Evolutionary conservation across 2,113 vertebrate species (phyloP), one percentile per base, ranked within the genome.

Genomic region (Silurus glanis): DNA sequence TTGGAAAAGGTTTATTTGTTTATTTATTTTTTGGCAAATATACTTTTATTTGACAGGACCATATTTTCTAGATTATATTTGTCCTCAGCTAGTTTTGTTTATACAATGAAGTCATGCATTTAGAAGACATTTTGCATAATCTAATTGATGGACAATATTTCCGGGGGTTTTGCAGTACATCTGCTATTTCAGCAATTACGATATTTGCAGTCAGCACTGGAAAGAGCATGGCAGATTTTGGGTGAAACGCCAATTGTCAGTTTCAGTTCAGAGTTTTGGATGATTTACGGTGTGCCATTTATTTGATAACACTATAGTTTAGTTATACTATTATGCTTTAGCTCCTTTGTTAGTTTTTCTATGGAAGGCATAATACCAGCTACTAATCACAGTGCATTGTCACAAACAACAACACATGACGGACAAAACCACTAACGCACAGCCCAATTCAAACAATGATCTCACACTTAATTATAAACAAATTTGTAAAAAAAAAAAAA

Each of bases 61-160:
- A 61, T 80, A 47, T 61, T 61, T 80, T 61, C 78, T 2, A 61
- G 9, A 61, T 61, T 80, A 45, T 59, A 80, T 80, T 47, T 80
- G 56, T 61, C 56, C 56, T 47, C 55, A 1, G 16, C 28, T 28
- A 37, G 55, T 19, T 53, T 25, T 80, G 55, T 58, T 80, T 37
- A 21, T 58, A 58, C 13, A n/a, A 1, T 23, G 71, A 23, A 76
- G 74, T 19, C 53, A 79, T 8, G 10, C 3, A 2, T 49, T 49
- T 49, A 19, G 4, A 21, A 78, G 51, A n/a, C 49, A n/a, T 55
- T 55, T 56, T 78, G 74, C 12, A 14, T 53, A 51, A 51, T 75
- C 23, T 25, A 55, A 25, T 14, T n/a, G 6, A 78, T 56, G 53
- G 6, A 78, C 76, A 9, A 5, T 19, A 45, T 56, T n/a, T 14